These are phyloP conservation scores for Paraescarpia echinospica DNA, from an alignment of 1,140 invertebrate genomes.

Conservation along the genomic window DNA sequence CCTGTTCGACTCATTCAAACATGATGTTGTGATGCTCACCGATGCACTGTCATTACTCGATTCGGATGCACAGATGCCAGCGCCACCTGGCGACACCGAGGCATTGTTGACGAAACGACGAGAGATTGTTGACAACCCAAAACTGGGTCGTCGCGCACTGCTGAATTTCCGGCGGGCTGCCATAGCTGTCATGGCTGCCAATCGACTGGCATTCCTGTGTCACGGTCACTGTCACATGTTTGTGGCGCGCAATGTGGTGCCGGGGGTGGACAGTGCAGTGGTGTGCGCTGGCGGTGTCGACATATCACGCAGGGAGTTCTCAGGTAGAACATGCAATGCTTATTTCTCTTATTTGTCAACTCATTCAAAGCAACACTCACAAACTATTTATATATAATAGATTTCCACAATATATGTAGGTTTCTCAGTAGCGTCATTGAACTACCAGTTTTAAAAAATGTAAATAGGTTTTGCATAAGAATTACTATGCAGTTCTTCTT, in stretches of 20 bases:
- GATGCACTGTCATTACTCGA: slow-evolving; percentile 33
- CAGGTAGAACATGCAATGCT: slow-evolving; percentile 30
- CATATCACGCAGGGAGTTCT: slow-evolving; percentile 28
- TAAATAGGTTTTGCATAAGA: no score
- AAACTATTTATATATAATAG: not conserved
- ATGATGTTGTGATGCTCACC: slow-evolving; percentile 43
- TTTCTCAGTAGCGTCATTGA: no score
- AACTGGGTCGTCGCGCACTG: slow-evolving; percentile 36
- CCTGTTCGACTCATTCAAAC: slow-evolving; percentile 45
- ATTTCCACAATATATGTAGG: no score
- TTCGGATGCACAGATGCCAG: slow-evolving; percentile 37
- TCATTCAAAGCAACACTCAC: not conserved
- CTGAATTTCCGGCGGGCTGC: slow-evolving; percentile 45
- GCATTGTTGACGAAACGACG: not conserved
- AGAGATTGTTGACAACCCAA: slow-evolving; percentile 10
- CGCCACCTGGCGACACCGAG: slow-evolving; percentile 25
- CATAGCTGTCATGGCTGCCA: slow-evolving; percentile 50
- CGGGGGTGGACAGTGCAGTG: slow-evolving; percentile 40
- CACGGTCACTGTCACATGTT: slow-evolving; percentile 39
- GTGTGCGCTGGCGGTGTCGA: slow-evolving; percentile 43
- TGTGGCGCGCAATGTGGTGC: slow-evolving; percentile 43
- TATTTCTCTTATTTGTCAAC: not conserved
- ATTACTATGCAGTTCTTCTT: no score
- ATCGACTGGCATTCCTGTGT: slow-evolving; percentile 34
- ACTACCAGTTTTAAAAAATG: no score